Evolutionary conservation across 2,113 vertebrate genomes (phyloP), one percentile per base, ranked within the genome.

Genomic region (Puntigrus tetrazona): DNA sequence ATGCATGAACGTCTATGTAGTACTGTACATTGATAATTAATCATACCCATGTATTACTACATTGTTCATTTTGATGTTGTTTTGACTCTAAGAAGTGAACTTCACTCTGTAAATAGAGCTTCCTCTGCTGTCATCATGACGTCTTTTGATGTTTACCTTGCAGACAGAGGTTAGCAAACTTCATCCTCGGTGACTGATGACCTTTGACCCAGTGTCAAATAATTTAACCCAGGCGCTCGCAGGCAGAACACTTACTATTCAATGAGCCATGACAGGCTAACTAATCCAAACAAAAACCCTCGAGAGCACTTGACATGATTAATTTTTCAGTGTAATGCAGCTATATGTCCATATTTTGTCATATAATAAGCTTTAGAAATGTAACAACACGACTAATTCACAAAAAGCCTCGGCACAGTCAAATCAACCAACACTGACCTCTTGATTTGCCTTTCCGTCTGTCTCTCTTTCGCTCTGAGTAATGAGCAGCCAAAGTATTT

Each of bases 371-470:
- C 55, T 59, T 59, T 25, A 25, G 55, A 59, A 25, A 59, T 25
- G 57, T 27, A 27, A 36, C 3, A 69, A 38, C 34, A 38, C 34
- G 5, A n/a, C 34, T 61, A 73, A 73, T 25, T 13, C 20, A 45
- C 70, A 27, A 63, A 3, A 1, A 0, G 70, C 16, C 38, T 31
- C 18, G 22, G 8, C 16, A 1, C 3, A 55, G 47, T 76, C 74
- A 76, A 36, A 61, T 29, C 43, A 81, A 38, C 31, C 70, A 76
- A 36, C 61, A 78, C 31, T 45, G 52, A 73, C 61, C 47, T 34
- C 47, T 11, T 34, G 1, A 76, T 76, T 52, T 75, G 27, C 45
- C 73, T 52, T 50, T 75, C 73, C 11, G 4, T 5, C 36, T 72
- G 31, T n/a, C 65, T 69, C 43, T 74, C 43, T 74, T 22, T 72